phyloP scores from a whole-genome alignment of 2,113 vertebrate genomes.

The Psilopsiagon aymara region DNA sequence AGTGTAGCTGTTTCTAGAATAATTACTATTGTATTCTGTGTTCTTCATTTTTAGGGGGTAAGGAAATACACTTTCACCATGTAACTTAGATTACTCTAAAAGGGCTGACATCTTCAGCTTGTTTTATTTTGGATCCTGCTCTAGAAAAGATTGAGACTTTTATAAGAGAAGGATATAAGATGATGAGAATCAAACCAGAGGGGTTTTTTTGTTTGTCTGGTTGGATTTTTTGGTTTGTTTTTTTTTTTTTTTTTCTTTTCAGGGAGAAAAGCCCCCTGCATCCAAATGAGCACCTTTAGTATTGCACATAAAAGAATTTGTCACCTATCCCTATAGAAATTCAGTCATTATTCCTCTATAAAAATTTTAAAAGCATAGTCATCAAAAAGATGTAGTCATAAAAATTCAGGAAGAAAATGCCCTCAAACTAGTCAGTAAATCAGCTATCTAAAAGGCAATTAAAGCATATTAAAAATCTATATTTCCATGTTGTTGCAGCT shows the following conservation, averaged over 20 bases:
- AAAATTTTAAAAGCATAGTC: constrained; percentile 4
- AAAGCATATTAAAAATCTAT: constrained; percentile 44
- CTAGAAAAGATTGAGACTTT: not conserved
- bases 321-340: not conserved
- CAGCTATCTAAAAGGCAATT: constrained; percentile 31
- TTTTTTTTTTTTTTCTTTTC: accelerated
- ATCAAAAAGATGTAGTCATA: not conserved
- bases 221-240: not conserved
- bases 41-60: not conserved
- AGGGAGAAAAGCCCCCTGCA: not conserved
- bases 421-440: not conserved
- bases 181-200: not conserved
- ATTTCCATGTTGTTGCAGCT: not conserved
- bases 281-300: not conserved
- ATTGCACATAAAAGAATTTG: not conserved
- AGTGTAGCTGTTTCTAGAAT: not conserved
- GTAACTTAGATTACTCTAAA: not conserved
- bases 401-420: constrained; percentile 26
- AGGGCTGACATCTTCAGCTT: not conserved
- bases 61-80: not conserved
- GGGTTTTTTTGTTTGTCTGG: accelerated
- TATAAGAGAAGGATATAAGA: not conserved
- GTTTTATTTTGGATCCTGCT: not conserved
- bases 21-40: not conserved
- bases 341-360: not conserved